Evolutionary conservation across 2,113 vertebrate species (phyloP).

Genomic region (Corythornis vintsioides): DNA sequence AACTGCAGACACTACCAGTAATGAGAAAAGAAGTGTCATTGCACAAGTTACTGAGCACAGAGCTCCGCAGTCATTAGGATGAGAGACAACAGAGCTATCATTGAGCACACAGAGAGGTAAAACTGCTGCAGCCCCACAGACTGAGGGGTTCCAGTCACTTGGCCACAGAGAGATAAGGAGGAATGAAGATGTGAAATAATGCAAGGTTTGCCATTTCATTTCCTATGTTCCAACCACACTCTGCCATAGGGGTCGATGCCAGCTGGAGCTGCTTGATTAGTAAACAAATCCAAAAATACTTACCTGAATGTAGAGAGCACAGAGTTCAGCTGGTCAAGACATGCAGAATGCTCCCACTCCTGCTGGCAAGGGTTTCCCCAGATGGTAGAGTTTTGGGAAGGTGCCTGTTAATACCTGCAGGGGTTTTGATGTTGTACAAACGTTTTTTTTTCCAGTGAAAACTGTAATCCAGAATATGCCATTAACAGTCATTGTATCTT

Average conservation of each 20-base stretch:
- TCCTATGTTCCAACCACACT: not conserved
- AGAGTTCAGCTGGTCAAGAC: not conserved
- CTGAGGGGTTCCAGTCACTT: not conserved
- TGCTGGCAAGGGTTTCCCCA: not conserved
- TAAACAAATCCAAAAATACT: not conserved
- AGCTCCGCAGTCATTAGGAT: not conserved
- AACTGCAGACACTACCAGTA: not conserved
- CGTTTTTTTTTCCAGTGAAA: not conserved
- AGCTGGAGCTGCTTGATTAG: not conserved
- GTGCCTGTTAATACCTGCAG: not conserved
- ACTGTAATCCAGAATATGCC: not conserved
- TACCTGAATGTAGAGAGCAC: not conserved
- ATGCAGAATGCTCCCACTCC: not conserved
- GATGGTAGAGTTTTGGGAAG: not conserved
- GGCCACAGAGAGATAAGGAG: not conserved
- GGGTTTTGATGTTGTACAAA: not conserved
- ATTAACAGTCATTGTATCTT: not conserved
- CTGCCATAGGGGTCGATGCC: not conserved
- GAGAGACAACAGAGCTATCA: not conserved
- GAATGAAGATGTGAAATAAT: not conserved
- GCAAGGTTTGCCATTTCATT: not conserved
- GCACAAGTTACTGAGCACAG: not conserved
- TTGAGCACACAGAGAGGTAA: fast-evolving
- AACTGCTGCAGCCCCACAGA: not conserved
- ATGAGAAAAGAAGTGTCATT: not conserved